Conservation (phyloP, 2,888 invertebrate species). For the Dolomedes plantarius region DNA sequence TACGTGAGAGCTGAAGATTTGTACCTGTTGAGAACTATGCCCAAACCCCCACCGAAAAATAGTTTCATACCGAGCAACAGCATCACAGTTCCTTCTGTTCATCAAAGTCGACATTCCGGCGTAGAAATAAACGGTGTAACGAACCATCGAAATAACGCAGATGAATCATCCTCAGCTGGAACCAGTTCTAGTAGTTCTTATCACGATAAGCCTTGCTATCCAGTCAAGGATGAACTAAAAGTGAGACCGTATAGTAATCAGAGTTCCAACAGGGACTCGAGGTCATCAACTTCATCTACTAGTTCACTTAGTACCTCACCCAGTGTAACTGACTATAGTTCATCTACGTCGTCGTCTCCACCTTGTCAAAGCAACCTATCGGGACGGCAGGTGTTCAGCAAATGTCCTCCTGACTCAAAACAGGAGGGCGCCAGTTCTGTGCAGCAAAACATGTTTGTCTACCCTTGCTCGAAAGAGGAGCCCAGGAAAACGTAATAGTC, state of each 20-base stretch:
- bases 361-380: slow-evolving; percentile 33
- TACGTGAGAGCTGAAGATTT: slow-evolving; percentile 63
- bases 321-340: slow-evolving; percentile 66
- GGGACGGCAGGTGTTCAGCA: not conserved
- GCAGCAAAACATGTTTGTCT: slow-evolving; percentile 8
- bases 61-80: not conserved
- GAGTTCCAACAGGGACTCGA: slow-evolving; percentile 46
- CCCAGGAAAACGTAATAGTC: not conserved
- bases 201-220: slow-evolving; percentile 22
- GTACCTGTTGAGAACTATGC: slow-evolving; percentile 18
- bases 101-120: slow-evolving; percentile 27
- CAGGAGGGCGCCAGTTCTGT: slow-evolving; percentile 3
- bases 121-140: slow-evolving; percentile 17
- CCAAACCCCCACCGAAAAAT: slow-evolving; percentile 33
- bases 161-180: slow-evolving; percentile 25
- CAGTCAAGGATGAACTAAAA: slow-evolving; percentile 24
- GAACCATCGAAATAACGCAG: slow-evolving; percentile 26
- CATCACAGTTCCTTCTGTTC: slow-evolving; percentile 19
- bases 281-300: slow-evolving; percentile 51
- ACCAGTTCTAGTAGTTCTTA: slow-evolving; percentile 46
- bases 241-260: slow-evolving; percentile 22
- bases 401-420: slow-evolving; percentile 15
- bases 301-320: slow-evolving; percentile 67
- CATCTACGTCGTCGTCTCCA: slow-evolving; percentile 60
- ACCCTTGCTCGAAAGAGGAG: slow-evolving; percentile 1